Evolutionary conservation across 2,113 vertebrate genomes (phyloP).

Genomic region (Spea bombifrons): DNA sequence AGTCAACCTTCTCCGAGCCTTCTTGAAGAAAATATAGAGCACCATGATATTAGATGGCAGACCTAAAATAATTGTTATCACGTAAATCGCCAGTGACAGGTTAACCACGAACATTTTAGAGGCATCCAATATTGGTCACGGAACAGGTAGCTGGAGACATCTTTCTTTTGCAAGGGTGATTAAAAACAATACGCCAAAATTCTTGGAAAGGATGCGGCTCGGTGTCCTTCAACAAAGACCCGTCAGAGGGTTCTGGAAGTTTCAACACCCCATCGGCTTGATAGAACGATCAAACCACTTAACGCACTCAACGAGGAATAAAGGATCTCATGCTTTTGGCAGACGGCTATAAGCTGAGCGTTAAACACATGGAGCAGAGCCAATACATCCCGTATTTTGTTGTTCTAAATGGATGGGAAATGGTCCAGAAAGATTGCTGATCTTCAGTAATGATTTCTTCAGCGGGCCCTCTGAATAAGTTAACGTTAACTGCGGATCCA

Average conservation of each 20-base stretch:
- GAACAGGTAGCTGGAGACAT: not conserved
- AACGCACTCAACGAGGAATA: not conserved
- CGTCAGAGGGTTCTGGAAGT: not conserved
- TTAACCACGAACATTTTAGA: slow-evolving; percentile 22
- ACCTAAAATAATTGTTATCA: slow-evolving; percentile 69
- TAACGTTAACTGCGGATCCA: slow-evolving; percentile 3
- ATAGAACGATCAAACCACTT: not conserved
- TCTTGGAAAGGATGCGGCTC: not conserved
- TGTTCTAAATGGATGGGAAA: slow-evolving; percentile 34
- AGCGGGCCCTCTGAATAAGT: not conserved
- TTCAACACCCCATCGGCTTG: not conserved
- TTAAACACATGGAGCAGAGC: slow-evolving; percentile 13
- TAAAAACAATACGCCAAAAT: not conserved
- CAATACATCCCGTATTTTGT: slow-evolving; percentile 32
- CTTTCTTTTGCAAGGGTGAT: not conserved
- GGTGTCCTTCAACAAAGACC: not conserved
- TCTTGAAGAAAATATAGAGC: slow-evolving; percentile 65
- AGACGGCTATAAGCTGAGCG: not conserved
- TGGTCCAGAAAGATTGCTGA: slow-evolving; percentile 44
- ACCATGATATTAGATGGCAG: slow-evolving; percentile 72
- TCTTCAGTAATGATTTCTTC: slow-evolving; percentile 15
- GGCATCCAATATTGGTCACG: not conserved
- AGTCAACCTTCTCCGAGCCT: slow-evolving; percentile 66
- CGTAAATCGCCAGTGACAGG: slow-evolving; percentile 60
- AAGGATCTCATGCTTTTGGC: not conserved